Evolutionary conservation across 2,797 vertebrate species (phyloP), one percentile per base, ranked within the genome.

Genomic region (Falco berigora): DNA sequence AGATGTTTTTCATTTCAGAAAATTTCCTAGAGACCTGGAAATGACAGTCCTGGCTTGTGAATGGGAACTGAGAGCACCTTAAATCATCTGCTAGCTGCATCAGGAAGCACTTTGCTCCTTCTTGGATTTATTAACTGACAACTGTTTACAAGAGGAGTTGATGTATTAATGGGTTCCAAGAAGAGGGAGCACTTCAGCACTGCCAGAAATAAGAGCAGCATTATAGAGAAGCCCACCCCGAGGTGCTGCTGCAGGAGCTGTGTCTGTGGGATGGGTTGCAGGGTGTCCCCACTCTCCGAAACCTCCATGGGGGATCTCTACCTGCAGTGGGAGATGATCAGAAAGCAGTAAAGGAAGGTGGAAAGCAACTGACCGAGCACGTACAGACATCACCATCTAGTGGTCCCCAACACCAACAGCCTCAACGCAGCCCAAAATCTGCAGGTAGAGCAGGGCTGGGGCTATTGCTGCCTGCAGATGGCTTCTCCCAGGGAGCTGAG

Each of bases 371-470:
- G 74, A 12, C 28, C 1, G 3, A 82, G 85, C 22, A 2, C 2
- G 23, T 53, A 42, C 36, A 55, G 82, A 91, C 82, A 92, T 32
- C 91, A 36, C 94, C 96, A 92, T 72, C 94, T 96, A 94, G 91
- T 17, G 96, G 94, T 80, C 9, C 52, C 18, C 4, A 5, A 11
- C 36, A 22, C 74, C 55, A 69, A 2, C 42, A 79, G 36, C 82
- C 13, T 76, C 50, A 7, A 1, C 1, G 5, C 19, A 12, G 34
- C 74, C 59, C 67, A 4, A 44, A 36, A 32, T 0, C 0, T n/a
- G 38, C 69, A 7, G 12, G 10, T 16, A 62, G 55, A 3, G 19
- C 59, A 4, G 12, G 8, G 8, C 0, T 69, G 40, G 14, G 59
- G 50, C 36, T 59, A 3, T 1, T 14, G 2, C 49, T 0, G 0